Percentiles rank a stretch among this genome's conserved stretches.
These are phyloP conservation scores for Sebastes matsubarae DNA, from an alignment of 2,797 vertebrate genomes.

Conservation along the genomic window DNA sequence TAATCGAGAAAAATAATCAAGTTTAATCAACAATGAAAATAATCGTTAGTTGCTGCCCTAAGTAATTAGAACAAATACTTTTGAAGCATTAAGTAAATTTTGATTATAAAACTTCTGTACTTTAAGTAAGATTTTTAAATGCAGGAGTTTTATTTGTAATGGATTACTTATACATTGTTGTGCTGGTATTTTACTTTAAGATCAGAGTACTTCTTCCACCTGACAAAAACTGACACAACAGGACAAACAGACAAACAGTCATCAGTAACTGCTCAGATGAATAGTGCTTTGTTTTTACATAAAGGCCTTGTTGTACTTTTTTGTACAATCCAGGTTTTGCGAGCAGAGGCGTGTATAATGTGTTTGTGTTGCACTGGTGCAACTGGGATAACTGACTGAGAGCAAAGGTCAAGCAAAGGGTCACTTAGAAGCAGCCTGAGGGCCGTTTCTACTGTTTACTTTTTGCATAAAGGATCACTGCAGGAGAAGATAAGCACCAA, in stretches of 20 bases:
- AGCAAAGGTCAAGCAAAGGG: conserved; percentile 3
- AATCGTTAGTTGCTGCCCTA: rapidly evolving
- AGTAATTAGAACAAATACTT: background rate
- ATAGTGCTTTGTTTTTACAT: background rate
- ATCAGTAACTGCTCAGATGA: background rate
- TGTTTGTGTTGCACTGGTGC: background rate
- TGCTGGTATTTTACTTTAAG: background rate
- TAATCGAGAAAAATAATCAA: too few relatives aligned
- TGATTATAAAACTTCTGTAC: background rate
- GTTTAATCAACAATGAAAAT: too few relatives aligned
- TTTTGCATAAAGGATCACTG: conserved; percentile 5
- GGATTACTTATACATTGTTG: background rate
- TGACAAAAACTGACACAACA: background rate
- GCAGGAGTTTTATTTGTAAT: background rate
- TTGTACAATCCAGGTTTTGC: background rate
- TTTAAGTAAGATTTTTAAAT: background rate
- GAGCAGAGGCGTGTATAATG: background rate
- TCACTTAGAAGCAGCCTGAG: background rate
- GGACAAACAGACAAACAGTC: background rate
- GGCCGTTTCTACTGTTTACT: background rate
- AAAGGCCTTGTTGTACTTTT: background rate
- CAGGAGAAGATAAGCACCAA: background rate
- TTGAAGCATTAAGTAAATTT: too few relatives aligned
- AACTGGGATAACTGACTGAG: conserved; percentile 12
- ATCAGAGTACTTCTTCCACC: background rate